Evolutionary conservation across 2,113 vertebrate species (phyloP).

Genomic region (Silurus meridionalis): DNA sequence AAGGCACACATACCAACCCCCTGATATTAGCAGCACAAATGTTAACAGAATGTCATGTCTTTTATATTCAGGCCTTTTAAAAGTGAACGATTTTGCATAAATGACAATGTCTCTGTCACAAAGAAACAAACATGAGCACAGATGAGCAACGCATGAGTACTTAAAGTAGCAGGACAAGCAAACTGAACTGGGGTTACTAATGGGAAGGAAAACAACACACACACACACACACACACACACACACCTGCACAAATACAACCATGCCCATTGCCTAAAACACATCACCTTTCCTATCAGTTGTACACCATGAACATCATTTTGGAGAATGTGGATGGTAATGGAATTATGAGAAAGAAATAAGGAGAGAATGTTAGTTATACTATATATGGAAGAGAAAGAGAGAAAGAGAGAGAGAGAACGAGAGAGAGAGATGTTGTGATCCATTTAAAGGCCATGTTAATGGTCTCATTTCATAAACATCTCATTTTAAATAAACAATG

Average conservation of each 20-base stretch:
- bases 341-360: background rate
- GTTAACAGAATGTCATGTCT: background rate
- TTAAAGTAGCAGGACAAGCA: slow-evolving; percentile 30
- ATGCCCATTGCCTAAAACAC: slow-evolving; percentile 2
- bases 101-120: background rate
- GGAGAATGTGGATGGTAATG: background rate
- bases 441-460: slow-evolving; percentile 37
- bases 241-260: background rate
- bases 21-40: background rate
- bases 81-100: slow-evolving; percentile 11
- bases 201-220: slow-evolving; percentile 19
- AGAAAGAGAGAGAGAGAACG: background rate
- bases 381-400: background rate
- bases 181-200: slow-evolving; percentile 8
- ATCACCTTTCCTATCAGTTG: background rate
- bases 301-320: slow-evolving; percentile 24
- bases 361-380: background rate
- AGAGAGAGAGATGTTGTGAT: background rate
- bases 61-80: background rate
- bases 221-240: background rate
- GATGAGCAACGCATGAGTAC: background rate
- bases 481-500: slow-evolving; percentile 33
- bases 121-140: slow-evolving; percentile 10
- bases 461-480: slow-evolving; percentile 10
- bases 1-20: background rate